Conservation (phyloP, 2,888 invertebrate species). For the Drosophila nigricruria region DNA sequence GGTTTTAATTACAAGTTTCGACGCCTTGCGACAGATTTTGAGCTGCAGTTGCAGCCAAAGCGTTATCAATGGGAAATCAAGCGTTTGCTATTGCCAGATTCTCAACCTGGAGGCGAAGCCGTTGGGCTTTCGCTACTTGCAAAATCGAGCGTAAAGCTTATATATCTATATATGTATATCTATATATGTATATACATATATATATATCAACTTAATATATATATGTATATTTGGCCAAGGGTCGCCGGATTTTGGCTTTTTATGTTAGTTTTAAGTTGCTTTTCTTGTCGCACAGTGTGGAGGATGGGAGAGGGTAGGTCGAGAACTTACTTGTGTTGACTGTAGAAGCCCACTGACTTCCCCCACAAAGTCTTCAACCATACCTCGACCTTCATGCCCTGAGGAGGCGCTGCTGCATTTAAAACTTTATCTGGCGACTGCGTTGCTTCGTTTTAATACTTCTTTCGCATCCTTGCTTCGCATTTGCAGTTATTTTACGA, state of each 20-base stretch:
- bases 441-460: constrained; percentile 78
- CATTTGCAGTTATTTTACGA: constrained; percentile 29
- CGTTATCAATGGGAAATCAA: constrained; percentile 57
- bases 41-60: constrained; percentile 27
- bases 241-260: constrained; percentile 65
- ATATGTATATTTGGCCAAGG: constrained; percentile 29
- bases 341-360: neutral
- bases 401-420: constrained; percentile 54
- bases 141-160: constrained; percentile 64
- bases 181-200: constrained; percentile 21
- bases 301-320: neutral
- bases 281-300: constrained; percentile 8
- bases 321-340: neutral
- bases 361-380: neutral
- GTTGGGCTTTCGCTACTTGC: constrained; percentile 16
- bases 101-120: neutral
- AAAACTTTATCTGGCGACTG: constrained; percentile 73
- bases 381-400: constrained; percentile 1
- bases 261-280: constrained; percentile 74
- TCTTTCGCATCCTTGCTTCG: constrained; percentile 59
- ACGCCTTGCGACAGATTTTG: constrained; percentile 65
- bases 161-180: constrained; percentile 21
- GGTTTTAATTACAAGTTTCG: constrained; percentile 79
- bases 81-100: constrained; percentile 17
- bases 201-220: constrained; percentile 42